Evolutionary conservation across 1,140 invertebrate genomes (phyloP), one percentile per base, ranked within the genome.

Genomic region (Scaptomyza pallida): DNA sequence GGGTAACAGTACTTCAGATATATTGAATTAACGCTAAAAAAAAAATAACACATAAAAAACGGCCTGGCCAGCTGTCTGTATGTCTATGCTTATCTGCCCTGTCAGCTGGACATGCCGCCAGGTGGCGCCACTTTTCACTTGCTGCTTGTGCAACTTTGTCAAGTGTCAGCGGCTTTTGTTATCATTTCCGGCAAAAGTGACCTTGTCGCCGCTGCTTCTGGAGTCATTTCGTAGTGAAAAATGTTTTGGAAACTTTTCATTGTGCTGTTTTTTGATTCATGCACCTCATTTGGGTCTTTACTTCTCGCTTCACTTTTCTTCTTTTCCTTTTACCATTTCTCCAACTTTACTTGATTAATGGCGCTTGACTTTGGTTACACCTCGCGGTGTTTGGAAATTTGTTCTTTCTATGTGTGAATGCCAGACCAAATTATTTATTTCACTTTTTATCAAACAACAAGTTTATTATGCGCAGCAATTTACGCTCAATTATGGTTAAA

Each of bases 111-210:
- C 75, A 65, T 41, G 40, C 17, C 74, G 44, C 51, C 61, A 44
- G 69, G 73, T 48, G 48, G 21, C 44, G 35, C 54, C 81, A 71
- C 72, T 55, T 40, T 41, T 30, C 21, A 17, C 23, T 45, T 10
- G 54, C 63, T 16, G 67, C n/a, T 12, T 37, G 3, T 37, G 73
- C 74, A 78, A 85, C 85, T 89, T 89, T 89, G 85, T 85, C 85
- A 89, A 89, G 79, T 89, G 85, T 89, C 85, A 89, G 81, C 81
- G 85, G 85, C 80, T 89, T 76, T 89, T 89, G 79, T 89, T 89
- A 89, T 89, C 85, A 77, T 63, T 89, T 89, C 76, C 85, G 77
- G 63, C 74, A 72, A 2, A 21, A 74, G 64, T 74, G 63, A 50
- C 64, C 56, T 62, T 77, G 78, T 48, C 80, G 70, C 70, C 75